Base-by-base conservation (phyloP, 2,797 vertebrate genomes). In the Rhinatrema bivittatum region DNA sequence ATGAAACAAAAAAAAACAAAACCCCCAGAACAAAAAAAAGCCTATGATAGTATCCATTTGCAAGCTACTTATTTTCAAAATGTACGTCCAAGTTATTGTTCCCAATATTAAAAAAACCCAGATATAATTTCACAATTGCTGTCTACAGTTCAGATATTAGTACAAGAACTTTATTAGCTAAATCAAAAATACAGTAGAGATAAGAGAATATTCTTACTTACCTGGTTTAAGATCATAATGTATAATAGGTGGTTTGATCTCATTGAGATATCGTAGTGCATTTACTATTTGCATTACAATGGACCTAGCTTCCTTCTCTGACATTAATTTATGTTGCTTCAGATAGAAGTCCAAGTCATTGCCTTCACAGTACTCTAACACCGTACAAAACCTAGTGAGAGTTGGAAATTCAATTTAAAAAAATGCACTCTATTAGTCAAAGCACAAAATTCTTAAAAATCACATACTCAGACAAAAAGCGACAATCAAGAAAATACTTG, bases 211-310 rank as follows among this genome's bases (percentile, higher is more conserved):
- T n/a, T 29, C 23, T 50, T 36, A 68, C 68, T 56, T 74, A 98
- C 96, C 96, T 88, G 95, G 96, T 64, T 99, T 99, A 65, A 99
- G 93, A 78, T 99, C 95, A 56, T 99, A 99, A 84, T 99, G 95
- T 77, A 99, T 99, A 73, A 99, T 98, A 50, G 96, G 96, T 31
- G 95, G 96, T 71, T 98, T 99, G 77, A 99, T 99, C 72, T 99
- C 93, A 78, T 99, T 99, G 73, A 99, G 89, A 81, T 99, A 99
- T 68, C 93, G 87, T 84, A 99, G 87, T 77, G 96, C 96, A 65
- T 98, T 99, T 67, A 98, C 94, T 56, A 98, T 99, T 83, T 99
- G 96, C 95, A 99, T 99, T 69, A 99, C 90, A 68, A 99, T 98
- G 47, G 96, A 99, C 53, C 96, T 89, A 33, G 91, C 95, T 84